A percentile compares a stretch with the other conserved stretches of the same genome.
phyloP scores from a whole-genome alignment of 1,140 invertebrate genomes.

The Diuraphis noxia region DNA sequence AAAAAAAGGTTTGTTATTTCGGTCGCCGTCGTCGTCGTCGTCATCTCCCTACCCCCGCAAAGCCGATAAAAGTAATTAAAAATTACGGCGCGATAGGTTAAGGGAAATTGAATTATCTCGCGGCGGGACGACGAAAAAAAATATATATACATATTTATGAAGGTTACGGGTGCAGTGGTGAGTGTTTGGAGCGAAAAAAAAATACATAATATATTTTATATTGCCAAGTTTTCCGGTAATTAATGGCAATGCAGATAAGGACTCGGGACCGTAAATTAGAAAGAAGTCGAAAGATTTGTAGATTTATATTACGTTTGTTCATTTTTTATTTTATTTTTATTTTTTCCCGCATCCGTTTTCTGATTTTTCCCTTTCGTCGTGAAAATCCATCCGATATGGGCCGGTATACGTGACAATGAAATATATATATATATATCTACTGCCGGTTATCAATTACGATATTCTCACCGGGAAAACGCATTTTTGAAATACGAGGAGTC shows the following conservation, averaged over 20 bases:
- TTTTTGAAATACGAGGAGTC: neutral
- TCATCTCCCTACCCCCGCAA: neutral
- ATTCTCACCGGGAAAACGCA: neutral
- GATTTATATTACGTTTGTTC: conserved; percentile 36
- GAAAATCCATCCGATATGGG: neutral
- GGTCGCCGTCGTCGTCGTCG: neutral
- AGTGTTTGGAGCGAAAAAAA: conserved; percentile 30
- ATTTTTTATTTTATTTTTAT: conserved; percentile 27
- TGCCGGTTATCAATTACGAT: conserved; percentile 10
- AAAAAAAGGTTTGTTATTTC: conserved; percentile 52
- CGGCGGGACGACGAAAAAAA: conserved; percentile 46
- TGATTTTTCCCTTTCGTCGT: conserved; percentile 5
- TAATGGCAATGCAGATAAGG: conserved; percentile 51
- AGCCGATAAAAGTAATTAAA: conserved; percentile 54
- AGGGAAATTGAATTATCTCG: conserved; percentile 54
- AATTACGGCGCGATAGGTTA: conserved; percentile 54
- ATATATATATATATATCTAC: neutral
- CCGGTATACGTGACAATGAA: neutral
- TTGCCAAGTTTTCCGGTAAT: conserved; percentile 53
- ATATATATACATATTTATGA: conserved; percentile 48
- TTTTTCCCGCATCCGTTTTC: conserved; percentile 10
- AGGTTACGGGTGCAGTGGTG: neutral
- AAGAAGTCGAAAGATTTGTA: conserved; percentile 49
- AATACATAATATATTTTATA: conserved; percentile 47
- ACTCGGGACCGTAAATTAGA: conserved; percentile 42